Base-by-base conservation (phyloP, 2,888 invertebrate species). In the Gnatocerus cornutus region DNA sequence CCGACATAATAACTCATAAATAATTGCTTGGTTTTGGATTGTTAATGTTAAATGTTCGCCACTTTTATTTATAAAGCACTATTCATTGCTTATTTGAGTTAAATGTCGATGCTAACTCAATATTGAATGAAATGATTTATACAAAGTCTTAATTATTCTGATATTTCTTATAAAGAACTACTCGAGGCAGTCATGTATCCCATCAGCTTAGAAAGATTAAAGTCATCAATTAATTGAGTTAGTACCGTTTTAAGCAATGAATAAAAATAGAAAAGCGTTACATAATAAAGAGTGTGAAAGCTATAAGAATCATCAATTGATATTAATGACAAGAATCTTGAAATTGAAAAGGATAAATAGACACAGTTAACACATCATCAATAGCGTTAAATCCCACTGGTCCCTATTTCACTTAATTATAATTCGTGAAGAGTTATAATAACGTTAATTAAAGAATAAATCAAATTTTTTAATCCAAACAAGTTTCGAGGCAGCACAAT, bases 341-440 rank as follows among this genome's bases (percentile, higher is more conserved):
- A 56, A 56, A 56, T 56, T 56, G 56, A 56, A 56, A 56, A 56
- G 43, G 56, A 56, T 56, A 56, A 56, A 56, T 56, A 41, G 56
- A 27, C 56, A 27, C 43, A 27, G 56, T 56, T 56, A 56, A 56
- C 56, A 56, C 56, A 37, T 56, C 56, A 56, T 43, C 56, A 43
- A 37, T 41, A 27, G 21, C 56, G 39, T 39, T 59, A 27, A 59
- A 59, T 59, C 59, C 33, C 43, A n/a, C 21, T n/a, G 30, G 45
- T 45, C 29, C 39, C 41, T 10, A 30, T 43, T 30, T 21, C 14
- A 56, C 10, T 59, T 46, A 59, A 46, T 30, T 46, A 46, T 10
- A 2, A 14, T 45, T 59, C 43, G 27, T 27, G 14, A 9, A 58
- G 10, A n/a, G 7, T 56, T 10, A 56, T 56, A 58, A 58, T 45